Percentiles rank a stretch among this genome's conserved stretches.
These are phyloP conservation scores for Linyphia triangularis DNA, from an alignment of 2,888 invertebrate genomes.

Conservation along the genomic window DNA sequence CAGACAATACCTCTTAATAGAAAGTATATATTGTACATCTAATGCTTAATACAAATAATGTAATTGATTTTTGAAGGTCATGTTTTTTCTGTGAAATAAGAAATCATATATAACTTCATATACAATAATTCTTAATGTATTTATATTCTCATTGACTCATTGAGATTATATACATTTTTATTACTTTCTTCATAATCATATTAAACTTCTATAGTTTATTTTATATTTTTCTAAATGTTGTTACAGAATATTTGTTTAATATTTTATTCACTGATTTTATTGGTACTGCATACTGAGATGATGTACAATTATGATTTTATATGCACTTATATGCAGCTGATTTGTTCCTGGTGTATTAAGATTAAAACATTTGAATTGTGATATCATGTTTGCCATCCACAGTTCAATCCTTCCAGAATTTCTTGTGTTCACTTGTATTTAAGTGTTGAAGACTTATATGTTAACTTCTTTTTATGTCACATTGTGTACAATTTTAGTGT, in stretches of 20 bases:
- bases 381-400: constrained; percentile 41
- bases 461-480: neutral
- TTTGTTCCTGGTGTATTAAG: constrained; percentile 4
- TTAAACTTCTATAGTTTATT: neutral
- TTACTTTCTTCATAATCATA: too few species aligned
- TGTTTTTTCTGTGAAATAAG: too few species aligned
- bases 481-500: constrained; percentile 8
- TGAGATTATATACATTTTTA: too few species aligned
- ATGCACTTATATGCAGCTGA: neutral
- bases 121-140: neutral
- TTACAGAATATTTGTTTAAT: neutral
- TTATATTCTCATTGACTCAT: too few species aligned
- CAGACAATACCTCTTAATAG: too few species aligned
- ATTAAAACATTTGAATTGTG: neutral
- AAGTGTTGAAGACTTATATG: neutral
- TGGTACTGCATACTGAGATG: neutral
- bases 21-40: too few species aligned
- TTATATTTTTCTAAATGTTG: neutral
- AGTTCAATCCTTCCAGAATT: constrained; percentile 27
- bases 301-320: neutral
- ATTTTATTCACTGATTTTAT: neutral
- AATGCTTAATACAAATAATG: too few species aligned
- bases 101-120: neutral
- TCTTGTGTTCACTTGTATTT: constrained; percentile 43
- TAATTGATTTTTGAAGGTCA: too few species aligned